Conservation (phyloP, 2,888 invertebrate species). For the Rhagonycha lutea region DNA sequence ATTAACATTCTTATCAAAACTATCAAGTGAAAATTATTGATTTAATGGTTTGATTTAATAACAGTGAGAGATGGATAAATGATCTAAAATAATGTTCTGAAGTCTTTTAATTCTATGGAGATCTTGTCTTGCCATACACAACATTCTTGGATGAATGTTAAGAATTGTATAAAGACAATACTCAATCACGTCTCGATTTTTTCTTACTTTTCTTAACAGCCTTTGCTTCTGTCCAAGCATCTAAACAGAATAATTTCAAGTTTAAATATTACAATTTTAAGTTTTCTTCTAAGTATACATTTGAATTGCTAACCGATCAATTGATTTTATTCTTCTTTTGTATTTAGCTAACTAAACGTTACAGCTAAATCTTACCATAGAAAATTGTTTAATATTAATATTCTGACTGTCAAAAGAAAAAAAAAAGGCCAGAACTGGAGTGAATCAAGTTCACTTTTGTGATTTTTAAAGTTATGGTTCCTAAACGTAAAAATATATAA, state of each 20-base stretch:
- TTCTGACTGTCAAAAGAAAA: no score
- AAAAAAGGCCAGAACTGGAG: no score
- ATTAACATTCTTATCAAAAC: neutral
- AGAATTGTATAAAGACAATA: conserved; percentile 8
- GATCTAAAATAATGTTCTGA: conserved; percentile 29
- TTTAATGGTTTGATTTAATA: conserved; percentile 1
- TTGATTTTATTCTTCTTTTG: neutral
- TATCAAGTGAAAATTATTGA: neutral
- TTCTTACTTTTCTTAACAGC: conserved; percentile 75
- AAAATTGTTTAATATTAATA: no score
- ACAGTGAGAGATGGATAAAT: conserved; percentile 17
- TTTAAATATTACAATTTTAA: neutral
- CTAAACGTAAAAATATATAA: no score
- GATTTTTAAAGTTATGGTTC: no score
- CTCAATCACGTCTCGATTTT: conserved; percentile 72
- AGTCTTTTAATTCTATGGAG: conserved; percentile 45
- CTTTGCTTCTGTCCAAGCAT: conserved; percentile 78
- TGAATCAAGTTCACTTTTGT: no score
- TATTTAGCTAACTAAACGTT: neutral
- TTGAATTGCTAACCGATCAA: no score
- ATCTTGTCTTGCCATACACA: conserved; percentile 49
- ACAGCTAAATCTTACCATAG: no score
- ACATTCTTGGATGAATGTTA: conserved; percentile 32
- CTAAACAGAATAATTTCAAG: conserved; percentile 50
- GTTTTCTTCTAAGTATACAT: no score